These are phyloP conservation scores for Myotis planiceps DNA, from an alignment of 2,797 vertebrate species.

Conservation along the genomic window DNA sequence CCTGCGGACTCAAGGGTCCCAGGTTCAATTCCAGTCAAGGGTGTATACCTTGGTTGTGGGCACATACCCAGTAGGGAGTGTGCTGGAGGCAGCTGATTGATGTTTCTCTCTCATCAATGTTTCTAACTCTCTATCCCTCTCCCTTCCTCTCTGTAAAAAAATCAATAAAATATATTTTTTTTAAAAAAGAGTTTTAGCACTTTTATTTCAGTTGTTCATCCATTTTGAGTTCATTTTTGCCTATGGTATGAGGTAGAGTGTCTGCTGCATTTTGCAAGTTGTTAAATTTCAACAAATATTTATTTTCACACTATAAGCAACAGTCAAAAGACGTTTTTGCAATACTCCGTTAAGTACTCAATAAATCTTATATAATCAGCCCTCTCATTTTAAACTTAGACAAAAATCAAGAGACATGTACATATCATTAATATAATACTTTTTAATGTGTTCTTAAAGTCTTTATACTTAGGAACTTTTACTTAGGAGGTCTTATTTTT, in stretches of 20 bases:
- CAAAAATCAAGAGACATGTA: neutral
- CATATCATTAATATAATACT: neutral
- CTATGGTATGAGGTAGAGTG: neutral
- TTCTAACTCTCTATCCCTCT: too few relatives aligned
- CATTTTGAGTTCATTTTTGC: neutral
- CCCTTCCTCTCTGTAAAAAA: too few relatives aligned
- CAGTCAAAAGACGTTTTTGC: neutral
- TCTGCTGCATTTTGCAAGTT: neutral
- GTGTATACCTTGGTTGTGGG: too few relatives aligned
- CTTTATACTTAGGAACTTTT: neutral
- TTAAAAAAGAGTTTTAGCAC: neutral
- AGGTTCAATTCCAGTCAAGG: too few relatives aligned
- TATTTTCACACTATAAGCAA: neutral
- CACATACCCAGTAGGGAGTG: too few relatives aligned
- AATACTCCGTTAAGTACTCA: neutral
- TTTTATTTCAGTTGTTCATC: neutral
- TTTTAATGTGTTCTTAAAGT: neutral
- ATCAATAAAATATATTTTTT: too few relatives aligned
- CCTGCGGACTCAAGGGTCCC: too few relatives aligned
- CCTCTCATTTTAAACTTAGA: constrained; percentile 30
- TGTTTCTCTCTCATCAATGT: too few relatives aligned
- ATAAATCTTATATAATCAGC: neutral
- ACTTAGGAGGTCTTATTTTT: neutral
- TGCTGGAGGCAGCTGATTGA: too few relatives aligned
- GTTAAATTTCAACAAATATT: neutral